Conservation (phyloP, 2,797 vertebrate species). For the Ctenopoma multispine region DNA sequence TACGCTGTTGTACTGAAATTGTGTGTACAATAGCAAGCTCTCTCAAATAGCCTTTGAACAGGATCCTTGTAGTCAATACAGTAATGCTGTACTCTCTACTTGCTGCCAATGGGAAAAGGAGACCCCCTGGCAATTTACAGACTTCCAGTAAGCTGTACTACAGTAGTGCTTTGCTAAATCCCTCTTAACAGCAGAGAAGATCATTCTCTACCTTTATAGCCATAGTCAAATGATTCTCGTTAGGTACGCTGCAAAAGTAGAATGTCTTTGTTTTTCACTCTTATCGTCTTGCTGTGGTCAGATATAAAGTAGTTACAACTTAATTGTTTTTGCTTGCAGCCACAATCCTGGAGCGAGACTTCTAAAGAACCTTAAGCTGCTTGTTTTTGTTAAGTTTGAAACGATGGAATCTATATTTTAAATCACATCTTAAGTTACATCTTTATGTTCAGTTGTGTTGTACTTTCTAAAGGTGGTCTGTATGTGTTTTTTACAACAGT, state of each 20-base stretch:
- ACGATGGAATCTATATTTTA: neutral
- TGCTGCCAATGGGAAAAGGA: conserved; percentile 43
- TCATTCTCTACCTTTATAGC: conserved; percentile 24
- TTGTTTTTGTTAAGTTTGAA: conserved; percentile 21
- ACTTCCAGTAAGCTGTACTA: conserved; percentile 37
- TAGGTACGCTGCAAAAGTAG: conserved; percentile 18
- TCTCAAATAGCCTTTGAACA: conserved; percentile 16
- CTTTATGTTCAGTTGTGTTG: neutral
- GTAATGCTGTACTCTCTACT: conserved; percentile 10
- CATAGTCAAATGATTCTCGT: conserved; percentile 20
- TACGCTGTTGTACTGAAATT: conserved; percentile 19
- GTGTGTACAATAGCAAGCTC: conserved; percentile 4
- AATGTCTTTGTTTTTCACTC: conserved; percentile 12
- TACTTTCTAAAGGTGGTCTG: neutral
- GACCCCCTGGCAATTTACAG: conserved; percentile 45
- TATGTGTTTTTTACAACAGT: conserved; percentile 1
- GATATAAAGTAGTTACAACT: conserved; percentile 13
- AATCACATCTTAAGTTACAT: neutral
- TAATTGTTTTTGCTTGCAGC: conserved; percentile 31
- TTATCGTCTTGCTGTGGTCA: conserved; percentile 10
- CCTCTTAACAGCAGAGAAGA: conserved; percentile 20
- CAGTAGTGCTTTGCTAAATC: conserved; percentile 21
- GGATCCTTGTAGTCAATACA: conserved; percentile 24
- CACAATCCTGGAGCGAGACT: conserved; percentile 23
- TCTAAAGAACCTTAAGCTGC: conserved; percentile 11